Conservation (phyloP, 2,888 invertebrate genomes). For the Agrochola circellaris region DNA sequence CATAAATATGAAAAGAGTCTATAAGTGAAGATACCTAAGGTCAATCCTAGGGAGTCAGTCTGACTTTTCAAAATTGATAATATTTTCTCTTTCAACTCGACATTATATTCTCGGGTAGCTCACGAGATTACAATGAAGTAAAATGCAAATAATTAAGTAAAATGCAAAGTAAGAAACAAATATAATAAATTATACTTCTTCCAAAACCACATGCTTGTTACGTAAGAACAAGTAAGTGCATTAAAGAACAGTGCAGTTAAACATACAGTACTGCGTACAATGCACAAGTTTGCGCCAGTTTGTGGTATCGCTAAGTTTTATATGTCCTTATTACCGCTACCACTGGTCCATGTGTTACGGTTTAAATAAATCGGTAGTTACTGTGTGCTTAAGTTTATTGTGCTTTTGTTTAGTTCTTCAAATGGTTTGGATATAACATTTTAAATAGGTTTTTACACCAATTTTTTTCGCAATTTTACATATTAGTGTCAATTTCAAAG, state of each 20-base stretch:
- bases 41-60: background rate
- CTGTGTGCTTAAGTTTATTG: slow-evolving; percentile 23
- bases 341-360: slow-evolving; percentile 14
- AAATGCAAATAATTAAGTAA: background rate
- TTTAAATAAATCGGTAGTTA: slow-evolving; percentile 37
- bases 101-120: too few relatives aligned
- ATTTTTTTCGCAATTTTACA: too few relatives aligned
- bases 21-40: background rate
- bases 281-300: slow-evolving; percentile 33
- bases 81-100: background rate
- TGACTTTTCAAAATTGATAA: background rate
- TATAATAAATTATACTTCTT: slow-evolving; percentile 24
- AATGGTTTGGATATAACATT: background rate
- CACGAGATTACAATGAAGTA: background rate
- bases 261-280: slow-evolving; percentile 16
- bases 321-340: slow-evolving; percentile 49
- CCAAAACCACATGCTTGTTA: slow-evolving; percentile 40
- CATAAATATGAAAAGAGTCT: too few relatives aligned
- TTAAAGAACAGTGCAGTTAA: slow-evolving; percentile 42
- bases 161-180: slow-evolving; percentile 13
- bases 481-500: background rate
- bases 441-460: background rate
- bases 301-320: slow-evolving; percentile 57
- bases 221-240: slow-evolving; percentile 56
- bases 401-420: slow-evolving; percentile 16